A percentile compares a stretch with the other conserved stretches of the same genome.
These are phyloP conservation scores for Drymodes brunneopygia DNA, from an alignment of 2,113 vertebrate species.

Conservation along the genomic window DNA sequence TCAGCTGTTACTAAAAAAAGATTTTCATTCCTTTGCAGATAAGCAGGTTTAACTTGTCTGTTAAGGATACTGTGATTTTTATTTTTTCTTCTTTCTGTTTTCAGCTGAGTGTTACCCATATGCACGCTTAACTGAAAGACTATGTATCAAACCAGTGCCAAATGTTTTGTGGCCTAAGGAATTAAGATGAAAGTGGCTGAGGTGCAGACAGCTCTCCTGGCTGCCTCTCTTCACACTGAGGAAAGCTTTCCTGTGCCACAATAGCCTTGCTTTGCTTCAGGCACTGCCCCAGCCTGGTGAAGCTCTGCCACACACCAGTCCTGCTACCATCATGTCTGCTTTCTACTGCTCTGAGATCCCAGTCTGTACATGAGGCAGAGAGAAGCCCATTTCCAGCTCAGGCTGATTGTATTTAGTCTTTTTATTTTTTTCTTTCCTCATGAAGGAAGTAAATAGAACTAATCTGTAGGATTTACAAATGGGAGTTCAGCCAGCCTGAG, in stretches of 20 bases:
- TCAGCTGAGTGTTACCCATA: not conserved
- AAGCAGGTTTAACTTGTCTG: not conserved
- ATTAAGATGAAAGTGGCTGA: not conserved
- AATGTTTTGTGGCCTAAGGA: not conserved
- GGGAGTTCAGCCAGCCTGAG: not conserved
- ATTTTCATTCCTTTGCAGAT: not conserved
- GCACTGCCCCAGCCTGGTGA: not conserved
- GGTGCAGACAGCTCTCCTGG: not conserved
- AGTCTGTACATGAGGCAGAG: not conserved
- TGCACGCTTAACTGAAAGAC: not conserved
- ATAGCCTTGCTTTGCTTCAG: not conserved
- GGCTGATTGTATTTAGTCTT: not conserved
- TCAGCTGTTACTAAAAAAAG: not conserved
- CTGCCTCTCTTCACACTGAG: not conserved
- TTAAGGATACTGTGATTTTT: not conserved
- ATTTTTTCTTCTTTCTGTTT: not conserved
- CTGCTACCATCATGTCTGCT: not conserved
- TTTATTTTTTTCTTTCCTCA: not conserved
- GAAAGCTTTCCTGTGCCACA: not conserved
- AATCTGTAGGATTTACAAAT: not conserved
- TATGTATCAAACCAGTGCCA: not conserved
- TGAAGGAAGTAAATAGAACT: not conserved
- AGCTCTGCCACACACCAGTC: not conserved
- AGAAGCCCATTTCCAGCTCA: not conserved
- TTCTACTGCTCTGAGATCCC: not conserved